Conservation (phyloP, 2,888 invertebrate species). For the Diadegma fenestrale region DNA sequence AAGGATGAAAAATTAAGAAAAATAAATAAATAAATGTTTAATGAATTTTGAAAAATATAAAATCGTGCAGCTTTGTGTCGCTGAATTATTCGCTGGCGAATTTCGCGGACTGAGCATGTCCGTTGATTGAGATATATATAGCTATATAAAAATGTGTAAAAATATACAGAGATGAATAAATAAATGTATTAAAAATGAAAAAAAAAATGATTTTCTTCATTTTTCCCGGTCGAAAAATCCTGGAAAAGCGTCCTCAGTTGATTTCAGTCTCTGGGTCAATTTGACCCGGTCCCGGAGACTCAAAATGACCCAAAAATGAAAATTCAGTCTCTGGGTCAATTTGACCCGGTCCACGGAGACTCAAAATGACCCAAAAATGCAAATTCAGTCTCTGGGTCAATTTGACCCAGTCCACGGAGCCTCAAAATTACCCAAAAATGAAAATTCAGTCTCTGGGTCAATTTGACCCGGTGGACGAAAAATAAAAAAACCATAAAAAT, state of each 20-base stretch:
- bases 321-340: no score
- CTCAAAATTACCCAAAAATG: neutral
- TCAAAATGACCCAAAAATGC: neutral
- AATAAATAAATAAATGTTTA: neutral
- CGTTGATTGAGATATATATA: neutral
- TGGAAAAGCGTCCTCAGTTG: no score
- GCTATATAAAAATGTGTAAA: neutral
- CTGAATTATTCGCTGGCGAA: slow-evolving; percentile 26
- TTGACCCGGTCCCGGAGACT: no score
- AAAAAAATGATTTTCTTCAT: neutral
- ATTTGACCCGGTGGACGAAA: no score
- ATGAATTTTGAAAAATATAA: neutral
- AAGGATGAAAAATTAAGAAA: neutral
- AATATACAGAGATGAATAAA: slow-evolving; percentile 48
- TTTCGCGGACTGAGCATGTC: neutral
- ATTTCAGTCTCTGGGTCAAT: no score
- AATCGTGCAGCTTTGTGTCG: slow-evolving; percentile 8
- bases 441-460: neutral
- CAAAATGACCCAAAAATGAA: no score
- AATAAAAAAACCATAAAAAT: neutral
- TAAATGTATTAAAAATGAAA: neutral
- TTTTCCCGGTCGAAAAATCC: neutral
- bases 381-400: neutral
- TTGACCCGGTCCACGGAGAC: no score
- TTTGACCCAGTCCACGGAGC: no score